Conservation (phyloP, 2,888 invertebrate species). For the Polymixis lichenea region DNA sequence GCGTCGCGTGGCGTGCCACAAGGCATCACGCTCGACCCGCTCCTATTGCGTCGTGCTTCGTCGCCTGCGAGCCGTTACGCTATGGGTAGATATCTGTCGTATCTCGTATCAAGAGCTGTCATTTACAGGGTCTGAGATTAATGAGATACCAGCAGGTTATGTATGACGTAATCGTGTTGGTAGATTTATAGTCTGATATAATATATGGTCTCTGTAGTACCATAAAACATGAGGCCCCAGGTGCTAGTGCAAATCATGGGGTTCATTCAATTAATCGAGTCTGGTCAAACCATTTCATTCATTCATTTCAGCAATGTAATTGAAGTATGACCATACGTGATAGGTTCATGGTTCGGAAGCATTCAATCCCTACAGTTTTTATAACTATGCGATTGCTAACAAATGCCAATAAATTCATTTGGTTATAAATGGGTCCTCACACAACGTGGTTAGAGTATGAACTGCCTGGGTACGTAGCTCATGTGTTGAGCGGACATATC, state of each 20-base stretch:
- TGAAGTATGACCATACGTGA: too few species aligned
- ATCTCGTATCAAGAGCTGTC: conserved; percentile 5
- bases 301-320: too few species aligned
- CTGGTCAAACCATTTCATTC: too few species aligned
- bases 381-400: too few species aligned
- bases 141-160: neutral
- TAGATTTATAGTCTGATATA: too few species aligned
- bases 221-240: too few species aligned
- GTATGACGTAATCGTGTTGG: too few species aligned
- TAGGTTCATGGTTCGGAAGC: too few species aligned
- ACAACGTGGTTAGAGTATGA: neutral
- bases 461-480: neutral
- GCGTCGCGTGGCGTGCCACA: conserved; percentile 33
- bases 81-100: neutral
- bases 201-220: too few species aligned
- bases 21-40: conserved; percentile 24
- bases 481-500: neutral
- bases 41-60: conserved; percentile 19
- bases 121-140: neutral
- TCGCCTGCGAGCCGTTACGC: conserved; percentile 24
- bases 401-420: neutral
- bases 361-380: too few species aligned
- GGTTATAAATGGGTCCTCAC: neutral
- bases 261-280: too few species aligned
- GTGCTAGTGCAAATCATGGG: too few species aligned